phyloP scores from a whole-genome alignment of 2,113 vertebrate species.

The Beaufortia kweichowensis region DNA sequence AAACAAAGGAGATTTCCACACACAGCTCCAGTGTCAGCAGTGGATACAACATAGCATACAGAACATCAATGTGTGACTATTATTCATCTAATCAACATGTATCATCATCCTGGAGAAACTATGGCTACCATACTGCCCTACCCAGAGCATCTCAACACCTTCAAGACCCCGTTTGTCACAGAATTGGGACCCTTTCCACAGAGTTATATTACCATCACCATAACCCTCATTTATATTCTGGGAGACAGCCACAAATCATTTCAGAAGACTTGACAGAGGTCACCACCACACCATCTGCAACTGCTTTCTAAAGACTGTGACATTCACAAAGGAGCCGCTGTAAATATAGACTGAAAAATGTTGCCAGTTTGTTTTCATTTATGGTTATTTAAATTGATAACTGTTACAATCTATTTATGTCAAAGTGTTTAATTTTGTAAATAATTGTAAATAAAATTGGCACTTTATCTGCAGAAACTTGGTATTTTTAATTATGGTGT shows the following conservation, averaged over 20 bases:
- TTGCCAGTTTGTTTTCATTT: neutral
- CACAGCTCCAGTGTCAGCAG: constrained; percentile 26
- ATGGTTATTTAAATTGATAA: no score
- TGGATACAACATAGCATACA: constrained; percentile 48
- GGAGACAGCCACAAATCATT: neutral
- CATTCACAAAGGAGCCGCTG: no score
- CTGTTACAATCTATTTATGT: no score
- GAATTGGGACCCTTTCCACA: constrained; percentile 28
- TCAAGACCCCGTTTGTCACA: constrained; percentile 36
- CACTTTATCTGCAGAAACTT: no score
- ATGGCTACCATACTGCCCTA: constrained; percentile 16
- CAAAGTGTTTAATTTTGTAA: no score
- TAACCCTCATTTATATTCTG: neutral
- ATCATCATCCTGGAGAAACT: constrained; percentile 11
- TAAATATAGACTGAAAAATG: neutral
- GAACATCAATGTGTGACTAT: constrained; percentile 5
- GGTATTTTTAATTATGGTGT: no score
- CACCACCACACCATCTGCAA: neutral
- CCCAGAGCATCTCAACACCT: constrained; percentile 16
- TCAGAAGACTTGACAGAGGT: constrained; percentile 17
- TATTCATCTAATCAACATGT: neutral
- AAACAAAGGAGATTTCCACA: constrained; percentile 33
- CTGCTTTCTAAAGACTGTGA: constrained; percentile 21
- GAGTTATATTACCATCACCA: constrained; percentile 28
- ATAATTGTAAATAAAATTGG: no score